Base-by-base conservation (phyloP, 2,888 invertebrate genomes). In the Ischnura elegans region DNA sequence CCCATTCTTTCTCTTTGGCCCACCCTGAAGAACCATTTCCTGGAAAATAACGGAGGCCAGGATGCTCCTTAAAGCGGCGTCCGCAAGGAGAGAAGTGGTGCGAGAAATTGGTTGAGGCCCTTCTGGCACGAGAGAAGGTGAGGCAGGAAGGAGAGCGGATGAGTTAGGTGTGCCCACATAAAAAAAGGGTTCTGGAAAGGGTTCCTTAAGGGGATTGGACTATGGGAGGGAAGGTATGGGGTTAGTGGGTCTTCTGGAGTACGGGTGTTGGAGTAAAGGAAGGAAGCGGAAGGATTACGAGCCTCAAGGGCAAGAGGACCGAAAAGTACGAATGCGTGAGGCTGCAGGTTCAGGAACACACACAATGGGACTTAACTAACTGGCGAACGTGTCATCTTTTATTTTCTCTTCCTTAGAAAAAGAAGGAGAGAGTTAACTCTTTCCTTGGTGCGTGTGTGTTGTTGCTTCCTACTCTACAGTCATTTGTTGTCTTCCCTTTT, bases 271-370 rank as follows among this genome's bases (percentile, higher is more conserved):
- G 19, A 3, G 76, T 6, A 13, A 16, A 36, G 76, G 29, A 36
- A 76, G 76, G 29, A 76, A 36, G 76, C 29, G 76, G 29, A 76
- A 76, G 76, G 76, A 76, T 76, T 76, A 21, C 76, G 76, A 36
- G 19, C 29, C 76, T 76, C 76, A 76, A 76, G 76, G 76, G 76
- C 76, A 76, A 36, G n/a, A n/a, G n/a, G 16, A 16, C 76, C 29
- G 76, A 76, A 36, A 76, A 36, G 76, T 76, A 76, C 25, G 36
- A 29, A 36, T 13, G 76, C n/a, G 76, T 76, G 76, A 51, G 51
- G 51, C 51, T 76, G 76, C 76, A 5, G 29, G 76, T n/a, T n/a
- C n/a, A 8, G 61, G n/a, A 25, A 25, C 13, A 66, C 13, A 76
- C 36, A 76, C 76, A 76, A 76, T 76, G 76, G 29, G 13, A 16